Conservation (phyloP, 2,113 vertebrate species). For the Sisor rabdophorus region DNA sequence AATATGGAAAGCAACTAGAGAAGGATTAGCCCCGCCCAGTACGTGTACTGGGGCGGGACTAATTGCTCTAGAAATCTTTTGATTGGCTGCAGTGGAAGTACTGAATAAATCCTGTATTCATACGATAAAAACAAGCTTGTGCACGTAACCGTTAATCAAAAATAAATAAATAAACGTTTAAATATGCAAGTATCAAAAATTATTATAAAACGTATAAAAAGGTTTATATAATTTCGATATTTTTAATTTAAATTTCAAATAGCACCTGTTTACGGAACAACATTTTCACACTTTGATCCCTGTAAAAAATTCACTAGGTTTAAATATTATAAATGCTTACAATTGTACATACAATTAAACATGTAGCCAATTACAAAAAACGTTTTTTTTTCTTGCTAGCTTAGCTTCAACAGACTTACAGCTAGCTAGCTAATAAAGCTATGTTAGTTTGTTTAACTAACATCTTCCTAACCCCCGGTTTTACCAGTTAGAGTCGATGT, state of each 20-base stretch:
- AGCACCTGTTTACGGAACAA: too few relatives aligned
- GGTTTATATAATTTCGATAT: too few relatives aligned
- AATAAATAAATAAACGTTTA: too few relatives aligned
- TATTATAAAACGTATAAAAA: too few relatives aligned
- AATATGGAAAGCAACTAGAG: not conserved
- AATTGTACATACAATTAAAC: too few relatives aligned
- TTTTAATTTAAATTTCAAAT: too few relatives aligned
- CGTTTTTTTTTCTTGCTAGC: not conserved
- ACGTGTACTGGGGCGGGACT: not conserved
- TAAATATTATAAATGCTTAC: not conserved
- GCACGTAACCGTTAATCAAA: too few relatives aligned
- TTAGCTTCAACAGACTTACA: not conserved
- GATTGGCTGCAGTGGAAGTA: not conserved
- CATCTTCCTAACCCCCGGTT: not conserved
- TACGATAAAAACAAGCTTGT: too few relatives aligned
- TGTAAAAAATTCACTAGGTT: too few relatives aligned
- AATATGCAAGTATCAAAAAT: too few relatives aligned
- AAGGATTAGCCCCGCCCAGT: too few relatives aligned
- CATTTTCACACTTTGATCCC: too few relatives aligned
- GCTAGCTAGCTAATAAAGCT: constrained; percentile 4
- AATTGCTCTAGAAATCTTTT: not conserved
- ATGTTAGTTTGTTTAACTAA: not conserved
- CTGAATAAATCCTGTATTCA: not conserved
- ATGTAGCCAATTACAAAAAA: not conserved
- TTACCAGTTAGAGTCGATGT: not conserved